Evolutionary conservation across 2,888 invertebrate species (phyloP), one percentile per base, ranked within the genome.

Genomic region (Anagyrus pseudococci): DNA sequence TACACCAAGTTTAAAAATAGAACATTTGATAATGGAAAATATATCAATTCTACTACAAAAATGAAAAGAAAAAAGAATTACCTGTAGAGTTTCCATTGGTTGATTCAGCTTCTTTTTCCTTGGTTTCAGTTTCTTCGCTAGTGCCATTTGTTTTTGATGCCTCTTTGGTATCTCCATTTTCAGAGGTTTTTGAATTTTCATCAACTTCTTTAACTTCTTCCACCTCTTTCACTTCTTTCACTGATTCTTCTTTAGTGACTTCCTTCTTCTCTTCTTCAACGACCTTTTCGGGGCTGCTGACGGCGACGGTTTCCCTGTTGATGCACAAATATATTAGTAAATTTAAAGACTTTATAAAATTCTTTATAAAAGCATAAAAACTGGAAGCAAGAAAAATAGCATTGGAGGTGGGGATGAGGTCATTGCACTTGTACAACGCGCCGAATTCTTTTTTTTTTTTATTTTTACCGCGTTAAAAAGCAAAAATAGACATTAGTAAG

Each of bases 211-310:
- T n/a, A n/a, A n/a, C n/a, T 37, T 56, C 46, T 4, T 15, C 29
- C 13, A 50, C 50, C 47, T 56, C 41, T 19, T 44, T 40, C 25
- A n/a, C 43, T 15, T 50, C 50, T 47, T 47, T 50, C 19, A 19
- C 19, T 19, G 52, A 40, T 25, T 25, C 53, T 7, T 58, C 63
- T 33, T 63, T 55, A 0, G 44, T 67, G 8, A 68, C 69, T 62
- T 79, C 59, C 84, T 80, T 79, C 70, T 85, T 85, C 74, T 77
- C 74, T 43, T 84, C 83, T 62, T 83, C 84, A 73, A 69, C 74
- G 64, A 69, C 75, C 84, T 76, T 80, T 74, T 82, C 82, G 50
- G 82, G 81, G 6, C 81, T 60, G 57, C 62, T 57, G 40, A 19
- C 60, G 20, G 58, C 19, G 57, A 53, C 61, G 64, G 60, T 64